These are phyloP conservation scores for Mylabris phalerata DNA, from an alignment of 1,140 invertebrate species.

Conservation along the genomic window DNA sequence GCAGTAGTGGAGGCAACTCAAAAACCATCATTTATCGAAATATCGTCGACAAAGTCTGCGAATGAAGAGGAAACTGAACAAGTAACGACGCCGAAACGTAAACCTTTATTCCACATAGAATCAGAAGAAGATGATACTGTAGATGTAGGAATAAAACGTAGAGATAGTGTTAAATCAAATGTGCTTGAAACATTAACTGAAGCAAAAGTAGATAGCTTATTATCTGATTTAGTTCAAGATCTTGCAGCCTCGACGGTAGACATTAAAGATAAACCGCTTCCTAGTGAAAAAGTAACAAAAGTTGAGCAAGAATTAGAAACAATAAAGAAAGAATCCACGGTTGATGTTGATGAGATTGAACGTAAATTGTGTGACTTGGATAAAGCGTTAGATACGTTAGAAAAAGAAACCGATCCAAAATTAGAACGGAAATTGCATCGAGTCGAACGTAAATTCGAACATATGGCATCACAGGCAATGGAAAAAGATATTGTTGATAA, in stretches of 20 bases:
- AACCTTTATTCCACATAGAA: slow-evolving; percentile 40
- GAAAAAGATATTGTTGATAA: slow-evolving; percentile 27
- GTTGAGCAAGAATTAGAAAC: slow-evolving; percentile 15
- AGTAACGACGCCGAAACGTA: slow-evolving; percentile 14
- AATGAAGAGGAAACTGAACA: not conserved
- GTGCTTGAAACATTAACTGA: slow-evolving; percentile 33
- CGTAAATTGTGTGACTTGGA: slow-evolving; percentile 39
- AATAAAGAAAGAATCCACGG: slow-evolving; percentile 25
- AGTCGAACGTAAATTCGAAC: slow-evolving; percentile 52
- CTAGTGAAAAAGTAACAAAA: slow-evolving; percentile 1
- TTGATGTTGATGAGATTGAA: slow-evolving; percentile 36
- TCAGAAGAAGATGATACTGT: slow-evolving; percentile 38
- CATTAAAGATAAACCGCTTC: not conserved
- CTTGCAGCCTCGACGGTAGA: slow-evolving; percentile 6
- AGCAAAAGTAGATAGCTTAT: slow-evolving; percentile 30
- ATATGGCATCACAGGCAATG: slow-evolving; percentile 45
- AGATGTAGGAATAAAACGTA: slow-evolving; percentile 10
- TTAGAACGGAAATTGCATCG: slow-evolving; percentile 42
- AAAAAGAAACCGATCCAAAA: slow-evolving; percentile 31
- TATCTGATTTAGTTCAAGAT: slow-evolving; percentile 30
- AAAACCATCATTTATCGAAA: not conserved
- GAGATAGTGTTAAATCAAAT: slow-evolving; percentile 32
- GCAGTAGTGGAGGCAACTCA: slow-evolving; percentile 4
- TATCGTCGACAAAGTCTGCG: not conserved
- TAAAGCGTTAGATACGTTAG: slow-evolving; percentile 37